Conservation (phyloP, 2,113 vertebrate species). For the Myotis davidii region DNA sequence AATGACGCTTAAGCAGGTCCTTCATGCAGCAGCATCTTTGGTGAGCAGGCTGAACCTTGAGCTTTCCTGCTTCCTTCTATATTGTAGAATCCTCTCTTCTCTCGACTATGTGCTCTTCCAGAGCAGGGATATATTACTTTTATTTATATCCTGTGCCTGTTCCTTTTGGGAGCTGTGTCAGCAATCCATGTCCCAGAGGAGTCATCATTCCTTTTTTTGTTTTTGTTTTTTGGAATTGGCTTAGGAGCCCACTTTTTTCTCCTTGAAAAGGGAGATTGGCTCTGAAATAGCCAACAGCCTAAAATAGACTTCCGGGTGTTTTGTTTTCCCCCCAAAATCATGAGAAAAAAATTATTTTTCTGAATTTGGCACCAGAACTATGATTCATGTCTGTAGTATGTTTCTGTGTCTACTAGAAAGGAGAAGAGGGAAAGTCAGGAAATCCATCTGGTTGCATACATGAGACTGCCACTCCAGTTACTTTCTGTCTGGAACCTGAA, state of each 20-base stretch:
- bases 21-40: background rate
- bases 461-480: background rate
- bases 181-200: background rate
- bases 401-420: background rate
- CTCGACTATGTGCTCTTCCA: background rate
- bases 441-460: background rate
- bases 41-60: background rate
- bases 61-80: background rate
- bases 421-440: background rate
- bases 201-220: background rate
- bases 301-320: background rate
- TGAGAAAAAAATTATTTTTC: background rate
- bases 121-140: background rate
- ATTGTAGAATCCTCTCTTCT: background rate
- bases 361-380: conserved; percentile 9
- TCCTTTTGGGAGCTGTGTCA: background rate
- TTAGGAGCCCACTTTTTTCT: background rate
- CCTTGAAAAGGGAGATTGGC: background rate
- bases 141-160: background rate
- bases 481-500: background rate
- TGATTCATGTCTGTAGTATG: conserved; percentile 26
- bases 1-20: background rate
- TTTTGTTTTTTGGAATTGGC: conserved; percentile 25
- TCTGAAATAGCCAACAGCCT: background rate
- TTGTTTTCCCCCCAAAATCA: background rate